Base-by-base conservation (phyloP, 2,888 invertebrate genomes). In the Trichopria drosophilae region DNA sequence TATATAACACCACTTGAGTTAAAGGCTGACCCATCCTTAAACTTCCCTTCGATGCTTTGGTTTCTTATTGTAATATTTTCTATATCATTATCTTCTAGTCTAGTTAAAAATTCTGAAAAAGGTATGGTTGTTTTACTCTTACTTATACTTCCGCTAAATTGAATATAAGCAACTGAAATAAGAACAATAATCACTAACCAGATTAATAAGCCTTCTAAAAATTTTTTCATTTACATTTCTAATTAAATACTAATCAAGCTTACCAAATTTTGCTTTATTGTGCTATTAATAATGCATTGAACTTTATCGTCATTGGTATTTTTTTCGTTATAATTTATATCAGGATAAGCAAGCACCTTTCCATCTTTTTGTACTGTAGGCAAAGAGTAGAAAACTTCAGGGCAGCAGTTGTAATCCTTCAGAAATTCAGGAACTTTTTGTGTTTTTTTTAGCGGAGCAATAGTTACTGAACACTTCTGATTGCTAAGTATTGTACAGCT, bases 241-340 rank as follows among this genome's bases (percentile, higher is more conserved):
- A 41, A 41, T 31, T 41, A 41, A 41, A 19, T 16, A 41, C 41
- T 41, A 41, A 41, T 41, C 41, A 41, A 41, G 41, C 41, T 41
- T 41, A 41, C 41, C 41, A 41, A 41, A 41, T 41, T 41, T 41
- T 41, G 41, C 31, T 41, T 41, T 41, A 41, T 41, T 12, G 29
- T 41, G 41, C 41, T 41, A 41, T 41, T 41, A 41, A 41, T 41
- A 41, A 41, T 41, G 41, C 41, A 41, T 41, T 41, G 41, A 41
- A n/a, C 41, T 31, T 41, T 41, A 41, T 41, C 41, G 41, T 41
- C 41, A 41, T 41, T 41, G 41, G 41, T 41, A 41, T 41, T 41
- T 41, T 41, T 41, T 41, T 15, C 41, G 41, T 41, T 41, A 41
- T 41, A 41, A 41, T 41, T 41, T 41, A 41, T 31, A 41, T 41